These are phyloP conservation scores for Sitta europaea DNA, from an alignment of 2,113 vertebrate genomes.

Conservation along the genomic window DNA sequence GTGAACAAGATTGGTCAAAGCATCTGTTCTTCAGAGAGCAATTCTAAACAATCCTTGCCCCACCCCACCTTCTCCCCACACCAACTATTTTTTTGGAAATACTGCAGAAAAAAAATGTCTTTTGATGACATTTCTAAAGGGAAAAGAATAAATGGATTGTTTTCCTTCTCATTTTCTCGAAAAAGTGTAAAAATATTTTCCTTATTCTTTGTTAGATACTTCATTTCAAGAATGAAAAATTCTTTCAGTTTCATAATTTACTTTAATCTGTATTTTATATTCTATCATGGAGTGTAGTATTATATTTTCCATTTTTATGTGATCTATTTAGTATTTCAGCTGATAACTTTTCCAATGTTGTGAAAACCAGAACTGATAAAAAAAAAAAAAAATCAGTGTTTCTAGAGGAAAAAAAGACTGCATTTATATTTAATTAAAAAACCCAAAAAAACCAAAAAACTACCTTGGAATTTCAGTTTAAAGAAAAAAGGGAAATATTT, in stretches of 20 bases:
- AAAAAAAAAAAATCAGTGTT: background rate
- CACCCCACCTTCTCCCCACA: fast-evolving
- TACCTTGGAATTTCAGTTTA: background rate
- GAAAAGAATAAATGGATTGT: background rate
- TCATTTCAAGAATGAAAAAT: background rate
- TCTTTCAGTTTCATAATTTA: background rate
- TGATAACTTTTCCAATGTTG: background rate
- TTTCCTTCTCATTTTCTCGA: background rate
- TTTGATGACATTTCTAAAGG: background rate
- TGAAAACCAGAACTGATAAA: background rate
- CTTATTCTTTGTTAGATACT: background rate
- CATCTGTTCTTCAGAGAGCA: background rate
- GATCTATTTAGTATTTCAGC: background rate
- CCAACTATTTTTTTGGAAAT: background rate
- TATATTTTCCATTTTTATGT: background rate
- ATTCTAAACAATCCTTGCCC: background rate
- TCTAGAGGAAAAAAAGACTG: background rate
- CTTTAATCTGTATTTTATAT: background rate
- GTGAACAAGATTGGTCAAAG: background rate
- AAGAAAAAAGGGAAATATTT: background rate
- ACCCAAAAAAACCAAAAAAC: background rate
- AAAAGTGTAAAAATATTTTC: background rate
- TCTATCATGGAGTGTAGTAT: background rate
- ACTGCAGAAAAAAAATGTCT: background rate
- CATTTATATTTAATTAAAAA: background rate